These are phyloP conservation scores for Sisyra terminalis DNA, from an alignment of 2,888 invertebrate genomes.

Conservation along the genomic window DNA sequence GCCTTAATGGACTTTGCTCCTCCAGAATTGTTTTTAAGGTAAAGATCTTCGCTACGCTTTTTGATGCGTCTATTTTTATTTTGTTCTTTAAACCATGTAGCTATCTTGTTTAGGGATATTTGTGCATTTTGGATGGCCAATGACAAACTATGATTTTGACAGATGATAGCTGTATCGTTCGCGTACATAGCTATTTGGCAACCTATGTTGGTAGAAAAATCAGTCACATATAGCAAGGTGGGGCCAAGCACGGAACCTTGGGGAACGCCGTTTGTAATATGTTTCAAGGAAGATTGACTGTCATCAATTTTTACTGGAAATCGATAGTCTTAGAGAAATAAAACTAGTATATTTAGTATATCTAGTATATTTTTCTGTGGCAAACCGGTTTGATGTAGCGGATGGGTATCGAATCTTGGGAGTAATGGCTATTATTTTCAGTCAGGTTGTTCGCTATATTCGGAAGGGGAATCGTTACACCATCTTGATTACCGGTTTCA, in stretches of 20 bases:
- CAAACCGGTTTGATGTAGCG: too few species aligned
- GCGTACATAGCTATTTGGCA: constrained; percentile 9
- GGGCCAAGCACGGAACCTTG: constrained; percentile 14
- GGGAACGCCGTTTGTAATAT: constrained; percentile 16
- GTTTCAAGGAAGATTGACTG: too few species aligned
- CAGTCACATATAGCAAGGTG: constrained; percentile 13
- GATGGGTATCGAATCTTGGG: too few species aligned
- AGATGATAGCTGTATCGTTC: constrained; percentile 10
- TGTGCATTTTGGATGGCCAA: too few species aligned
- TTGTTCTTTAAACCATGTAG: constrained; percentile 6
- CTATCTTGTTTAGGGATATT: background rate
- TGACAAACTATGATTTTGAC: background rate
- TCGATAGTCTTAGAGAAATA: constrained; percentile 11
- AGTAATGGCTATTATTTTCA: too few species aligned
- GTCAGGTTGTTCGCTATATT: too few species aligned
- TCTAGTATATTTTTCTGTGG: too few species aligned
- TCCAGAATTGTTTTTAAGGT: constrained; percentile 2
- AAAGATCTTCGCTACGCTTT: constrained; percentile 10
- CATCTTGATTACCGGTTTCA: too few species aligned
- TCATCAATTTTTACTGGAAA: too few species aligned
- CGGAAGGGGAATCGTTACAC: too few species aligned
- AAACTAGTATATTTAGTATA: constrained; percentile 13
- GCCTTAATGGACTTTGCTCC: background rate
- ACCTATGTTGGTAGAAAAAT: constrained; percentile 12
- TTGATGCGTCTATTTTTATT: constrained; percentile 9